Percentiles rank a stretch among this genome's conserved stretches.
phyloP scores from a whole-genome alignment of 2,888 invertebrate genomes.

The Tortricodes alternella region DNA sequence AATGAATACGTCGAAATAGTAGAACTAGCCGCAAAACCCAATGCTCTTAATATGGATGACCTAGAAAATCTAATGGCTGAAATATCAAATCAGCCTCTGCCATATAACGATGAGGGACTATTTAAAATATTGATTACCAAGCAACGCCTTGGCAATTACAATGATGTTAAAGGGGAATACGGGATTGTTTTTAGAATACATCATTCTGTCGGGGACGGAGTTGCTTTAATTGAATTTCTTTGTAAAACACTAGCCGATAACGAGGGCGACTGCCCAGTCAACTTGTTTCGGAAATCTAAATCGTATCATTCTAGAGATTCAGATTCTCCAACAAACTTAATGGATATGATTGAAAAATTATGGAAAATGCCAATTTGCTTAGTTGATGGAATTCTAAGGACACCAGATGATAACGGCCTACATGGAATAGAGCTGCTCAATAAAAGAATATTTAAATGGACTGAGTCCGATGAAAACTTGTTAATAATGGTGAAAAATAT shows the following conservation, averaged over 20 bases:
- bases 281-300: slow-evolving; percentile 44
- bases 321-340: slow-evolving; percentile 38
- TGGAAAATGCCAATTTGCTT: slow-evolving; percentile 51
- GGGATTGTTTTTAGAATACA: slow-evolving; percentile 80
- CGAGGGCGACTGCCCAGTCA: slow-evolving; percentile 36
- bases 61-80: slow-evolving; percentile 62
- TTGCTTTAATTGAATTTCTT: slow-evolving; percentile 73
- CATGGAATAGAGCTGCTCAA: slow-evolving; percentile 71
- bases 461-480: slow-evolving; percentile 57
- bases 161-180: slow-evolving; percentile 45
- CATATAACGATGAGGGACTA: slow-evolving; percentile 66
- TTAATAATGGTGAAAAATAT: slow-evolving; percentile 58
- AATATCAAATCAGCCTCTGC: slow-evolving; percentile 63
- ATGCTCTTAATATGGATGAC: slow-evolving; percentile 47
- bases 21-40: slow-evolving; percentile 48
- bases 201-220: slow-evolving; percentile 81
- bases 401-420: slow-evolving; percentile 63
- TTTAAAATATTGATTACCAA: slow-evolving; percentile 78
- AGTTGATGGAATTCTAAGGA: slow-evolving; percentile 49
- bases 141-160: slow-evolving; percentile 44
- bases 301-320: slow-evolving; percentile 32
- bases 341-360: slow-evolving; percentile 47
- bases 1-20: slow-evolving; percentile 70
- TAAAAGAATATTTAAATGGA: slow-evolving; percentile 68
- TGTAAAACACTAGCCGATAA: slow-evolving; percentile 70